Conservation (phyloP, 2,797 vertebrate species). For the Adelosebastes latens region DNA sequence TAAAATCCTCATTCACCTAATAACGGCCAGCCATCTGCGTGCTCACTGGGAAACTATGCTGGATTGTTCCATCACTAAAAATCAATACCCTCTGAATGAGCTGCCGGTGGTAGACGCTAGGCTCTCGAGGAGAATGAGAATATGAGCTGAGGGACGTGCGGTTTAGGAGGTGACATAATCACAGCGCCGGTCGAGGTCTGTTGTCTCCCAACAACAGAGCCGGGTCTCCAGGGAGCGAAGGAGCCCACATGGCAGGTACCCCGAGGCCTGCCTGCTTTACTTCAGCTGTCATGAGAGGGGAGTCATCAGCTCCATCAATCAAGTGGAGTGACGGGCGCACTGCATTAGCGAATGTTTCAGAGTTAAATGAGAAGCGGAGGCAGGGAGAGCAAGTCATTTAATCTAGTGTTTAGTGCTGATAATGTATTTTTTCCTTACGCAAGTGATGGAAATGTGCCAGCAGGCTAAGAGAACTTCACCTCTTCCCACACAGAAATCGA, state of each 20-base stretch:
- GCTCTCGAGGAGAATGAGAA: constrained; percentile 24
- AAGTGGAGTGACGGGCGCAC: constrained; percentile 42
- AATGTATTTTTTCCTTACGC: constrained; percentile 31
- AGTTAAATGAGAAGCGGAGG: constrained; percentile 45
- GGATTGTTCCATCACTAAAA: constrained; percentile 45
- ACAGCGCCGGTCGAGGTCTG: constrained; percentile 7
- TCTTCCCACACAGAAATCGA: constrained; percentile 7
- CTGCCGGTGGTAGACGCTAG: constrained; percentile 10
- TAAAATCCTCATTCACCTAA: constrained; percentile 37
- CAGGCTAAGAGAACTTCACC: constrained; percentile 7
- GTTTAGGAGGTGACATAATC: constrained; percentile 39
- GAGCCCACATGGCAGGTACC: constrained; percentile 18
- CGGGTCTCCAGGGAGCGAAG: background rate
- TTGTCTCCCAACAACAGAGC: constrained; percentile 28
- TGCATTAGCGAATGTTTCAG: constrained; percentile 56
- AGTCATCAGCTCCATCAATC: constrained; percentile 61
- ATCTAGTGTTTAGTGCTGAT: constrained; percentile 47
- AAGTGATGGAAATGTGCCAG: constrained; percentile 22
- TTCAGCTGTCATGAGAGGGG: constrained; percentile 46
- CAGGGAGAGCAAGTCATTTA: constrained; percentile 17
- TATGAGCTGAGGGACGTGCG: constrained; percentile 24
- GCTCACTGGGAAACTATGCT: constrained; percentile 35
- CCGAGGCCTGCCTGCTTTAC: constrained; percentile 29
- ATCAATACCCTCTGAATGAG: constrained; percentile 67
- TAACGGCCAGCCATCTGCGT: constrained; percentile 38